Evolutionary conservation across 53 echinoderm and acorn worm genomes (phyloP), one percentile per base, ranked within the genome.

Genomic region (Luidia sarsii): DNA sequence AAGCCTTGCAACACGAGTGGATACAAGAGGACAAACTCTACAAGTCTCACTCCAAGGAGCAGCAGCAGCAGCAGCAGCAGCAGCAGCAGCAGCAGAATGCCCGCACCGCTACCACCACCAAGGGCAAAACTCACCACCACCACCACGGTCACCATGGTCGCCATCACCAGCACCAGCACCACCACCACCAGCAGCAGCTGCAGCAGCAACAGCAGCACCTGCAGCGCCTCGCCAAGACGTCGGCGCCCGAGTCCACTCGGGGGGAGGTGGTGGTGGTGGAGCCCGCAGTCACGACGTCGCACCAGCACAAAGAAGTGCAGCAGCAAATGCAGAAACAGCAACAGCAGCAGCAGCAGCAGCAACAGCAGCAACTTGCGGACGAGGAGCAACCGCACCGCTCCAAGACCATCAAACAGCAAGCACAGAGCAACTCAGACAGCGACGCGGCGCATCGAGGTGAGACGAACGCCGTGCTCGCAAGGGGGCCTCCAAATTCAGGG

Each of bases 1-100:
- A 96, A 62, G 97, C 97, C 14, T 41, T 96, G 32, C 86, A 84
- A 48, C 97, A 96, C 36, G 89, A 90, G 1, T 96, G 93, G 93
- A 89, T 96, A 50, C 92, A 88, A 28, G 97, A 96, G 45, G 93
- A 86, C 59, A 91, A 91, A 48, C 59, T 70, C 48, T 80, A 89
- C 64, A 81, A 85, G 70, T 75, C 88, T 5, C 88, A 84, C 67
- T 67, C 38, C 32, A 88, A 82, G 54, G 72, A 80, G 22, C 66
- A 50, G 7, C 63, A 72, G 4, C 82, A 81, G 43, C 87, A 87
- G 66, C 75, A 71, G 29, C 34, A 63, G 30, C 35, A 61, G 38
- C n/a, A n/a, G n/a, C n/a, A n/a, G n/a, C n/a, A n/a, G n/a, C 63
- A 39, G 10, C 25, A 55, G 50, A 68, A 54, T 20, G n/a, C 27